Conservation (phyloP, 1,140 invertebrate genomes). For the Heliconius nattereri region DNA sequence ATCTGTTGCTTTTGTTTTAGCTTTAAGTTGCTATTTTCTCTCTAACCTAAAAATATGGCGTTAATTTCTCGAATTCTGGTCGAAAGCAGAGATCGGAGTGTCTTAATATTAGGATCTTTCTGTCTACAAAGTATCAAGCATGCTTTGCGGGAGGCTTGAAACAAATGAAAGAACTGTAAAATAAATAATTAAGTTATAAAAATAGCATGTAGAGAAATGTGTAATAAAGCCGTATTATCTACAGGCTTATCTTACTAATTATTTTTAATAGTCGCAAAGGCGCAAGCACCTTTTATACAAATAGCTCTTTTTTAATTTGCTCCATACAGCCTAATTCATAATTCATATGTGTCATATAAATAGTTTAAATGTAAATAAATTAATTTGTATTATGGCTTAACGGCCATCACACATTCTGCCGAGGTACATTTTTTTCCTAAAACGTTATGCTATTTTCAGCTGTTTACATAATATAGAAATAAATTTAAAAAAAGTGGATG, state of each 20-base stretch:
- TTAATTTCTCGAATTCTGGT: too few species aligned
- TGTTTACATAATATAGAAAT: not conserved
- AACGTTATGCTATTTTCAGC: not conserved
- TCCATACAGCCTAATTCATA: not conserved
- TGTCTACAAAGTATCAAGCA: not conserved
- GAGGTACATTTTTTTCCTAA: not conserved
- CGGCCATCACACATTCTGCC: not conserved
- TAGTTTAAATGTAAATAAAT: not conserved
- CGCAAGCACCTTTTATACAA: not conserved
- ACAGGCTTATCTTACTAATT: not conserved
- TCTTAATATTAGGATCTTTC: too few species aligned
- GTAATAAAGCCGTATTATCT: not conserved
- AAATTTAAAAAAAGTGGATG: not conserved
- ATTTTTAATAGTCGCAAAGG: not conserved
- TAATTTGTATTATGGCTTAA: not conserved
- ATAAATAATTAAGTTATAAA: not conserved
- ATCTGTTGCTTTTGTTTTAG: too few species aligned
- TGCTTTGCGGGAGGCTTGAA: not conserved
- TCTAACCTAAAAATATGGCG: too few species aligned
- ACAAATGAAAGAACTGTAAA: not conserved
- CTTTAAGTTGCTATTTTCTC: too few species aligned
- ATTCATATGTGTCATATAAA: not conserved
- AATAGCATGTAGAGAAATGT: not conserved
- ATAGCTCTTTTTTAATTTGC: not conserved
- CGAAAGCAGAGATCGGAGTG: not conserved